These are phyloP conservation scores for Cebus imitator DNA, from an alignment of 2,113 vertebrate species.

Conservation along the genomic window DNA sequence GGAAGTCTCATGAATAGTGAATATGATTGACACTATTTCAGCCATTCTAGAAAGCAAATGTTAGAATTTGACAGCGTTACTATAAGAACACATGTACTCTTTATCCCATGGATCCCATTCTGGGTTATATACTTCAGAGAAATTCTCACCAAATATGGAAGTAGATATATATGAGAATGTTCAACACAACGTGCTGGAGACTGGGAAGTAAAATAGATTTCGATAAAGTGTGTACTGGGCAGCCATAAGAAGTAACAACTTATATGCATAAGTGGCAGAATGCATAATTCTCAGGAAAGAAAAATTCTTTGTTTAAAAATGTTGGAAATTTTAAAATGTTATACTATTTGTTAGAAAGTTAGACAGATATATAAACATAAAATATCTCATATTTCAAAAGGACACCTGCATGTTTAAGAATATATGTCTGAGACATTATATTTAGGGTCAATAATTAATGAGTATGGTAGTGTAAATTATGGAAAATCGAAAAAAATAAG, in stretches of 20 bases:
- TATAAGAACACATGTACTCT: background rate
- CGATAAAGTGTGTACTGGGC: background rate
- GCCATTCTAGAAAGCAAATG: background rate
- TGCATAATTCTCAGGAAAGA: background rate
- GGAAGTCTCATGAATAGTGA: background rate
- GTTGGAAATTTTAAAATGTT: background rate
- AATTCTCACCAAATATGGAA: background rate
- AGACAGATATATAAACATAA: background rate
- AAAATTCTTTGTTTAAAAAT: background rate
- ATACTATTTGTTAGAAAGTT: background rate
- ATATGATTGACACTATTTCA: background rate
- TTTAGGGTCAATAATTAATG: background rate
- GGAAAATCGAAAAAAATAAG: background rate
- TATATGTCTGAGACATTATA: background rate
- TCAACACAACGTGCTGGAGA: background rate
- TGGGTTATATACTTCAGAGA: background rate
- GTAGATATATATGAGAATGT: background rate
- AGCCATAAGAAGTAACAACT: background rate
- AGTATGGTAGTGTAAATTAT: background rate
- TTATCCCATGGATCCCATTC: background rate
- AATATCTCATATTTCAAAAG: background rate
- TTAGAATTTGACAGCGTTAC: background rate
- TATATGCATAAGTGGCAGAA: background rate
- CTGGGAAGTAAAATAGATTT: background rate
- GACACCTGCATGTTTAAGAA: background rate